Conservation (phyloP, 2,888 invertebrate species). For the Apamea sordens region DNA sequence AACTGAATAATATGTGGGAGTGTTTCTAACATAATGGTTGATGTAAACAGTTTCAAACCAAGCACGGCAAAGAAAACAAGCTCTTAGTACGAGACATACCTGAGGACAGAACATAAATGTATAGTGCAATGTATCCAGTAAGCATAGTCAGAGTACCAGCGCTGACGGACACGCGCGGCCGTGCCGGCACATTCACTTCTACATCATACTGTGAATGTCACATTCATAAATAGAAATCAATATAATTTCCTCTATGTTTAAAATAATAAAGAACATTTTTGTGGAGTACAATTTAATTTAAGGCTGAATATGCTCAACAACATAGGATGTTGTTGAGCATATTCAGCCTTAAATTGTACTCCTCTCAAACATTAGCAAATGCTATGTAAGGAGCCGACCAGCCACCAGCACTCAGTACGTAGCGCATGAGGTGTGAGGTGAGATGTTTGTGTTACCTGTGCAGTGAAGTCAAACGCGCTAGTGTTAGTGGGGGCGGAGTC, state of each 20-base stretch:
- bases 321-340: no score
- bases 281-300: not conserved
- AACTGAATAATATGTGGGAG: not conserved
- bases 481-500: slow-evolving; percentile 82
- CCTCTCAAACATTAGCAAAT: not conserved
- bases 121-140: slow-evolving; percentile 5
- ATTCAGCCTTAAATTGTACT: no score
- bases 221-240: slow-evolving; percentile 20
- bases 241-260: not conserved
- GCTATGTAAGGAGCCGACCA: not conserved
- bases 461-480: slow-evolving; percentile 81
- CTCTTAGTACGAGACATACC: slow-evolving; percentile 52
- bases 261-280: not conserved
- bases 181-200: not conserved
- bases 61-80: slow-evolving; percentile 52
- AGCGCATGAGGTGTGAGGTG: slow-evolving; percentile 29
- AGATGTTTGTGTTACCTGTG: slow-evolving; percentile 87
- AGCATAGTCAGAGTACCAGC: slow-evolving; percentile 1
- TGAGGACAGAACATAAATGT: slow-evolving; percentile 25
- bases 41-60: slow-evolving; percentile 21
- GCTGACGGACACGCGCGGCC: not conserved
- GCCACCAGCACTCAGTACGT: slow-evolving; percentile 3
- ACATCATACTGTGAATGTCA: slow-evolving; percentile 43
- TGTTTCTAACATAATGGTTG: slow-evolving; percentile 1
- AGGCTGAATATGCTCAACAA: not conserved